A percentile compares a stretch with the other conserved stretches of the same genome.
These are phyloP conservation scores for Diplolepis rosae DNA, from an alignment of 2,888 invertebrate species.

Conservation along the genomic window DNA sequence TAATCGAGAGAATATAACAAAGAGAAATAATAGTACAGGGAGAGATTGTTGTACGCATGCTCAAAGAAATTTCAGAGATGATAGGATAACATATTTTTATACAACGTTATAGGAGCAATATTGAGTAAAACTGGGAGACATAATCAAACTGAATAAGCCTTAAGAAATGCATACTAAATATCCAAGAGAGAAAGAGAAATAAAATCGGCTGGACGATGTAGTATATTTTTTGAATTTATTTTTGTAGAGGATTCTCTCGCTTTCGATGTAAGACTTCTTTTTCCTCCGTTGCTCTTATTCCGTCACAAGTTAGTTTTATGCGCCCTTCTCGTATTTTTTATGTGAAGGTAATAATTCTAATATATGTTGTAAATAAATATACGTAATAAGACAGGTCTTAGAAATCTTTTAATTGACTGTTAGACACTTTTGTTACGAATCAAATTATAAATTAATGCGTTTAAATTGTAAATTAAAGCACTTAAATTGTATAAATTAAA, in stretches of 20 bases:
- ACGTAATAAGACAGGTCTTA: constrained; percentile 43
- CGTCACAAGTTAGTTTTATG: constrained; percentile 42
- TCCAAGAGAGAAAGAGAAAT: constrained; percentile 20
- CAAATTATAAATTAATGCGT: constrained; percentile 43
- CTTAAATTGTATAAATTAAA: constrained; percentile 36
- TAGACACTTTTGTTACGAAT: constrained; percentile 43
- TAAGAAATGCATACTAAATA: constrained; percentile 40
- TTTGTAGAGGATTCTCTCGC: constrained; percentile 50
- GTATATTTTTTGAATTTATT: constrained; percentile 55
- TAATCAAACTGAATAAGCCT: constrained; percentile 48
- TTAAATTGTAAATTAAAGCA: constrained; percentile 32
- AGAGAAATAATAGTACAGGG: constrained; percentile 24
- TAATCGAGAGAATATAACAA: constrained; percentile 36
- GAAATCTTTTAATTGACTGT: constrained; percentile 39
- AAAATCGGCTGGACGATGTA: constrained; percentile 24
- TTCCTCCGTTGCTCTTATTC: constrained; percentile 55
- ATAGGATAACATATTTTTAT: constrained; percentile 58
- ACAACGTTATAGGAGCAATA: constrained; percentile 49
- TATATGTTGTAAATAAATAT: constrained; percentile 58
- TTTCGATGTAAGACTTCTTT: constrained; percentile 38
- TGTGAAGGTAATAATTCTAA: constrained; percentile 52
- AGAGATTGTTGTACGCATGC: constrained; percentile 44
- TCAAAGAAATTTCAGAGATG: constrained; percentile 45
- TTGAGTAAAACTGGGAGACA: constrained; percentile 33
- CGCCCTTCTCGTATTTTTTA: constrained; percentile 54